phyloP scores from a whole-genome alignment of 53 echinoderm and acorn worm genomes.

The Hippasteria phrygiana region DNA sequence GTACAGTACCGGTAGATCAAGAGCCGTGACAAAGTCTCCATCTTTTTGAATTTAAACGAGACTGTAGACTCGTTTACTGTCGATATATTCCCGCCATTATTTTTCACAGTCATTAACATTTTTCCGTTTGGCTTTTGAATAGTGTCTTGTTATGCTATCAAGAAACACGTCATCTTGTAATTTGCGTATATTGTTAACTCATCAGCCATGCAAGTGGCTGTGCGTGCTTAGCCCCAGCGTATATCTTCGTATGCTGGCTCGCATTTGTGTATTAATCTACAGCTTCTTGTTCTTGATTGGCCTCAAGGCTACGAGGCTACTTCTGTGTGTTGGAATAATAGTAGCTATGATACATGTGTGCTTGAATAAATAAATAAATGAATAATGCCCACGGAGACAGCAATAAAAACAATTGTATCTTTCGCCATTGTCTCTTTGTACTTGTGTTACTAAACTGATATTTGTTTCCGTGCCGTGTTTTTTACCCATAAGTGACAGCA shows the following conservation, averaged over 20 bases:
- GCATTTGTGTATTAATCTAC: background rate
- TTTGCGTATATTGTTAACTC: background rate
- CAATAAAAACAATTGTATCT: slow-evolving; percentile 3
- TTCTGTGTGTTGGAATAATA: slow-evolving; percentile 7
- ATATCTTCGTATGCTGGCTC: background rate
- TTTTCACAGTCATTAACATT: background rate
- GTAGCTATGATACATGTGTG: slow-evolving; percentile 17
- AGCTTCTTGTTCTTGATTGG: background rate
- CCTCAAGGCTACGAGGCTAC: slow-evolving; percentile 15
- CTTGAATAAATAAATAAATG: slow-evolving; percentile 11
- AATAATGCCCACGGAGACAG: too few relatives aligned
- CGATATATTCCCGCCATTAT: background rate
- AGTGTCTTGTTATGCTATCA: background rate
- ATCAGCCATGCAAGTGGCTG: background rate
- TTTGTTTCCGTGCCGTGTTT: too few relatives aligned
- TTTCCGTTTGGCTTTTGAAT: background rate
- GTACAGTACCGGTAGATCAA: background rate
- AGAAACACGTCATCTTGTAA: background rate
- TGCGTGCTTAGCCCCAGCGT: background rate
- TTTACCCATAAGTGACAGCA: too few relatives aligned
- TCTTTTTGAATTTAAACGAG: background rate
- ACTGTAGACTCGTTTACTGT: background rate
- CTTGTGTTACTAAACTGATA: background rate
- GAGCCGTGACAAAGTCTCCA: background rate
- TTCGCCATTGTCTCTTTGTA: background rate